These are phyloP conservation scores for Embidobia sp. DNA, from an alignment of 2,888 invertebrate genomes.

Conservation along the genomic window DNA sequence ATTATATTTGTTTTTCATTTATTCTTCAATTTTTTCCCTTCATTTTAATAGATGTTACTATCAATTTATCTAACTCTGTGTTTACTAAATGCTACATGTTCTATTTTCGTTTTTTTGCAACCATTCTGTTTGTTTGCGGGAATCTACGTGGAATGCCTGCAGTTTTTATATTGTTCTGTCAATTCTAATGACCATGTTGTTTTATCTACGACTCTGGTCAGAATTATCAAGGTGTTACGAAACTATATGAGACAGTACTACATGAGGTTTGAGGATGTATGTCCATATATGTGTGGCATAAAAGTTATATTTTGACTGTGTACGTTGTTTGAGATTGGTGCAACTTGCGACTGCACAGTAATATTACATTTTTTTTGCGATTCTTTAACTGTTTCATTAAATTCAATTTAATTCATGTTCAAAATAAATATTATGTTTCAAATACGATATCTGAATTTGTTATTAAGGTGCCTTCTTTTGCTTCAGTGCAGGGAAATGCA, in stretches of 20 bases:
- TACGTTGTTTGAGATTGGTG: background rate
- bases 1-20: background rate
- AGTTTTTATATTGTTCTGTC: constrained; percentile 15
- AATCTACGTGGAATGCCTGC: constrained; percentile 24
- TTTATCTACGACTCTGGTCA: constrained; percentile 1
- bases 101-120: constrained; percentile 18
- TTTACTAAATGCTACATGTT: constrained; percentile 19
- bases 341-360: too few species aligned
- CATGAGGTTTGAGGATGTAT: constrained; percentile 7
- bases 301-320: constrained; percentile 27
- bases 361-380: background rate
- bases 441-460: too few species aligned
- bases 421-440: too few species aligned
- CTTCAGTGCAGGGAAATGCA: background rate
- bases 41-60: constrained; percentile 1
- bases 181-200: constrained; percentile 9
- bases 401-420: too few species aligned
- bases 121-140: constrained; percentile 12
- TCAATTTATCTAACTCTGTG: constrained; percentile 17
- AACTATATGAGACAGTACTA: too few species aligned
- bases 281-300: background rate
- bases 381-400: too few species aligned
- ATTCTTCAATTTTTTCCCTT: background rate
- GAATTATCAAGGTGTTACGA: constrained; percentile 8
- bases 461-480: too few species aligned